Conservation (phyloP, 2,113 vertebrate species). For the Porphyrio hochstetteri region DNA sequence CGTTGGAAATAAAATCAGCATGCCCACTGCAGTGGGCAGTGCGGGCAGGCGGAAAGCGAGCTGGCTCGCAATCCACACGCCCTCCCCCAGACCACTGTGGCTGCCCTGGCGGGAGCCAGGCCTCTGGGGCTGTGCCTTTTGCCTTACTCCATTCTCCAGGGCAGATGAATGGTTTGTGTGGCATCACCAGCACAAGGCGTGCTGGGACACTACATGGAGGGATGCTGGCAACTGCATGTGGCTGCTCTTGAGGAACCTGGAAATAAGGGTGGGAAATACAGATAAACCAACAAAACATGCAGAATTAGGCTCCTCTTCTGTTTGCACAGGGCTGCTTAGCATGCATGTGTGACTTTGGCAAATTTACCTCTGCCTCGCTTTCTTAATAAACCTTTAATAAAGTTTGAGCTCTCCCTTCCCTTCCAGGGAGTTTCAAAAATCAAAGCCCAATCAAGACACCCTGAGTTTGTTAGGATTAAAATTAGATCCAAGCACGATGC, state of each 20-base stretch:
- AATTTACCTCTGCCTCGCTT: not conserved
- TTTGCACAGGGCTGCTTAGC: not conserved
- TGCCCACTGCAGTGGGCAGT: not conserved
- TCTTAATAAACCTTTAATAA: not conserved
- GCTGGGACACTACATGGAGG: slow-evolving; percentile 33
- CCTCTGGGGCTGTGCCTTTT: not conserved
- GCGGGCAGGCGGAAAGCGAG: accelerated
- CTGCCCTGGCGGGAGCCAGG: not conserved
- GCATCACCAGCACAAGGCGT: slow-evolving; percentile 34
- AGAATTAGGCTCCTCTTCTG: not conserved
- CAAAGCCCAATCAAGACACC: not conserved
- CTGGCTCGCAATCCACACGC: not conserved
- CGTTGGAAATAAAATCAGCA: not conserved
- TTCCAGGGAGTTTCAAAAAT: not conserved
- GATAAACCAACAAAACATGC: not conserved
- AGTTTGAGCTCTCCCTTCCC: not conserved
- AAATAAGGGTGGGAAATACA: slow-evolving; percentile 25
- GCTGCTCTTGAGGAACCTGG: slow-evolving; percentile 36
- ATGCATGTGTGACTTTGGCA: not conserved
- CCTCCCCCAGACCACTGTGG: not conserved
- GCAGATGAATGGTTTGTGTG: not conserved
- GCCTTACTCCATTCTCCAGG: slow-evolving; percentile 34
- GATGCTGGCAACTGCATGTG: not conserved
- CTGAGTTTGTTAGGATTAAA: not conserved
- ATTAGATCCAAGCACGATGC: not conserved